phyloP scores from a whole-genome alignment of 2,113 vertebrate genomes.

The Clinocottus analis region DNA sequence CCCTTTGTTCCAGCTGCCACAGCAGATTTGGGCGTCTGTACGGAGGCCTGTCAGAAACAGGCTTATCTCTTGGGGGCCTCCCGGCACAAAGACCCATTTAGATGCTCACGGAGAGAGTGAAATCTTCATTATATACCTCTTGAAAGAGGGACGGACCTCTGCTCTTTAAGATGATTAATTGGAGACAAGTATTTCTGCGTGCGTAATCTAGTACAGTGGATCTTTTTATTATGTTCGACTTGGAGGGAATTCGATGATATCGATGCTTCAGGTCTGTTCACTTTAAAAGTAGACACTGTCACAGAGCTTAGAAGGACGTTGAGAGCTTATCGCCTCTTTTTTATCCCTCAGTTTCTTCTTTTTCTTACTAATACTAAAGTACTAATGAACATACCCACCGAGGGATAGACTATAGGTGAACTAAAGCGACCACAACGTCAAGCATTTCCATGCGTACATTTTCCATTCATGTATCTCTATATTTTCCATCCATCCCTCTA shows the following conservation, averaged over 20 bases:
- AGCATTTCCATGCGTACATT: constrained; percentile 6
- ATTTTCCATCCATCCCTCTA: constrained; percentile 35
- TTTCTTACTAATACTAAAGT: not conserved
- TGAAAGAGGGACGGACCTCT: constrained; percentile 66
- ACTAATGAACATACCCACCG: not conserved
- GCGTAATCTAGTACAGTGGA: constrained; percentile 42
- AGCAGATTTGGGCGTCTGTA: constrained; percentile 80
- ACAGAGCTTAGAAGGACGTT: not conserved
- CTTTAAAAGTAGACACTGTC: not conserved
- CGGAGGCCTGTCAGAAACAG: constrained; percentile 81
- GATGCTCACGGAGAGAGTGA: constrained; percentile 72
- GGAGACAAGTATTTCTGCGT: constrained; percentile 46
- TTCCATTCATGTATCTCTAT: constrained; percentile 31
- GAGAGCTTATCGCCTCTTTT: not conserved
- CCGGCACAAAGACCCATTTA: constrained; percentile 78
- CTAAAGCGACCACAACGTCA: constrained; percentile 1
- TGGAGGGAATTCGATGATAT: not conserved
- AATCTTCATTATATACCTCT: constrained; percentile 81
- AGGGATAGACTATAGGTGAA: not conserved
- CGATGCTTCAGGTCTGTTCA: not conserved
- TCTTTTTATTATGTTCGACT: constrained; percentile 4
- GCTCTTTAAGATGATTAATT: constrained; percentile 69
- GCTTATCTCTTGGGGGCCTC: constrained; percentile 81
- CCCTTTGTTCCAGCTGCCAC: constrained; percentile 82
- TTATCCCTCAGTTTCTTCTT: not conserved